A percentile compares a stretch with the other conserved stretches of the same genome.
Evolutionary conservation across 2,113 vertebrate genomes (phyloP).

Genomic region (Lepus americanus): DNA sequence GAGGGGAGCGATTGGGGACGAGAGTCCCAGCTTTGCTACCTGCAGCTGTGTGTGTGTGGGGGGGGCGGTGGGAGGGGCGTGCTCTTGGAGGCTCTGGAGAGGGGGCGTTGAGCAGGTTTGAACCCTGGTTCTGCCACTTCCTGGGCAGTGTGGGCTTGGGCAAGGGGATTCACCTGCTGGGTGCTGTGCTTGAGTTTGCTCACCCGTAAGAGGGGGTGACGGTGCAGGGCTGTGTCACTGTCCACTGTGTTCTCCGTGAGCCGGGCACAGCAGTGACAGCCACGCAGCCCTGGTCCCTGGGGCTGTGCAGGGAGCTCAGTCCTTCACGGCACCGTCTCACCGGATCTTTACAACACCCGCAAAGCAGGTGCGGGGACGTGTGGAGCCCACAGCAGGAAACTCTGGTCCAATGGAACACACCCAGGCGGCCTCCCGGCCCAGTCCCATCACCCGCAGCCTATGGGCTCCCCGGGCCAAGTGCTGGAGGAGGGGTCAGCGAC

Average conservation of each 20-base stretch:
- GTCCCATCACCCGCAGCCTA: not conserved
- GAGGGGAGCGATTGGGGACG: not conserved
- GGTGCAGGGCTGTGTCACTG: not conserved
- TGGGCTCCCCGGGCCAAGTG: not conserved
- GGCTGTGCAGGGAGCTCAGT: too few species aligned
- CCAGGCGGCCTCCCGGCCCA: not conserved
- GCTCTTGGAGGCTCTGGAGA: not conserved
- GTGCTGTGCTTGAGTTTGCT: not conserved
- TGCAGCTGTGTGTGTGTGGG: not conserved
- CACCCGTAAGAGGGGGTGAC: not conserved
- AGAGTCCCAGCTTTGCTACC: not conserved
- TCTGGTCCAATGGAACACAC: not conserved
- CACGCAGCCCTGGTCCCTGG: not conserved
- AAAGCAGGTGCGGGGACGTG: not conserved
- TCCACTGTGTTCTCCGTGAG: not conserved
- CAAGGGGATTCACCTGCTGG: not conserved
- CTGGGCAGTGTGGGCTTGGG: not conserved
- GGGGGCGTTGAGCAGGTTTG: not conserved
- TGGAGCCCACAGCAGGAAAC: not conserved
- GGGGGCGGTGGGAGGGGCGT: not conserved
- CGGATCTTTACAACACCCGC: not conserved
- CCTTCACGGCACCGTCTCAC: too few species aligned
- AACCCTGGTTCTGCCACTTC: not conserved
- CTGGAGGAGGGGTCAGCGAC: not conserved
- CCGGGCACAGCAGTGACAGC: not conserved